These are phyloP conservation scores for Eurytoma adleriae DNA, from an alignment of 2,888 invertebrate species.

Conservation along the genomic window DNA sequence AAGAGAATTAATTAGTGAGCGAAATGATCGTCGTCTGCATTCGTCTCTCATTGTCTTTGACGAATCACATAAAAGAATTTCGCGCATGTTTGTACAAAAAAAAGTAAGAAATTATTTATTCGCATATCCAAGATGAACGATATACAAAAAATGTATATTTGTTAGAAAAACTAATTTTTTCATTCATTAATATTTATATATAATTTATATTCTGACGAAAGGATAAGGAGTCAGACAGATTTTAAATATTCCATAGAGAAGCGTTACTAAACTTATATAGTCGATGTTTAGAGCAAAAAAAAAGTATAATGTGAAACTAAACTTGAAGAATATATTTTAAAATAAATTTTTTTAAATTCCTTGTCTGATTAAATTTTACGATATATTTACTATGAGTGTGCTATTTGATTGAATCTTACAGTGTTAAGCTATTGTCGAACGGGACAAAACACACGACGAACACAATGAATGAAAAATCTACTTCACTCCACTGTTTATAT, in stretches of 20 bases:
- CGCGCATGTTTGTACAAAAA: slow-evolving; percentile 52
- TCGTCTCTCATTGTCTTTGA: slow-evolving; percentile 49
- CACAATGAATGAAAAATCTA: neutral
- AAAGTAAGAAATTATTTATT: slow-evolving; percentile 44
- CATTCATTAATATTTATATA: slow-evolving; percentile 50
- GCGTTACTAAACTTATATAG: slow-evolving; percentile 56
- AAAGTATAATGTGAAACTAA: slow-evolving; percentile 28
- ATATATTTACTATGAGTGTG: slow-evolving; percentile 16
- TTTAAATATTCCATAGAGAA: slow-evolving; percentile 51
- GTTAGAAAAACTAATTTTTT: slow-evolving; percentile 41
- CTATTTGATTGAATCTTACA: neutral
- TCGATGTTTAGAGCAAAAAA: slow-evolving; percentile 62
- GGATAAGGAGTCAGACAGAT: slow-evolving; percentile 25
- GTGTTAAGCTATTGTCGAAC: slow-evolving; percentile 9
- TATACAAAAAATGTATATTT: slow-evolving; percentile 53
- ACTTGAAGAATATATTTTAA: slow-evolving; percentile 49
- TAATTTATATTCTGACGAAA: slow-evolving; percentile 50
- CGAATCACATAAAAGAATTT: slow-evolving; percentile 38
- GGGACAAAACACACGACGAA: slow-evolving; percentile 8
- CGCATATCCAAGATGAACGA: slow-evolving; percentile 20
- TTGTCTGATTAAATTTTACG: slow-evolving; percentile 39
- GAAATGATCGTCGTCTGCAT: slow-evolving; percentile 45
- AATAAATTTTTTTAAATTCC: slow-evolving; percentile 44
- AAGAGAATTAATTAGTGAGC: slow-evolving; percentile 26
- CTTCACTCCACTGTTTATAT: slow-evolving; percentile 25